Evolutionary conservation across 1,140 invertebrate genomes (phyloP).

Genomic region (Lasioglossum albipes): DNA sequence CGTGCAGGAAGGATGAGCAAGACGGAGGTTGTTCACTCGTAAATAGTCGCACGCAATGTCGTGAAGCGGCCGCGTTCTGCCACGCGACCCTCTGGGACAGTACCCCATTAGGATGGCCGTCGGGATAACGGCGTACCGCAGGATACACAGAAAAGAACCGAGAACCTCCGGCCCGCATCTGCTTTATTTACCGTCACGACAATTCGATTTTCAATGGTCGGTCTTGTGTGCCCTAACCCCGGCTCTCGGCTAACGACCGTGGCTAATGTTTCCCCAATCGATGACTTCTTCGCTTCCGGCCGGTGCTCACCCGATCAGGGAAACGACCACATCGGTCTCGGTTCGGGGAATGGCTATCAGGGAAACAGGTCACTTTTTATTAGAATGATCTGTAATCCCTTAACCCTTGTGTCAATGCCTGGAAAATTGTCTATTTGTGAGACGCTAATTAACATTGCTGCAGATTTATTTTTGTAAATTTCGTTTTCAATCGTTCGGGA

Average conservation of each 20-base stretch:
- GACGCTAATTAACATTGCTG: too few species aligned
- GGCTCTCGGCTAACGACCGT: slow-evolving; percentile 44
- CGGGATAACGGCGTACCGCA: slow-evolving; percentile 50
- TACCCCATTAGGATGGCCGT: slow-evolving; percentile 52
- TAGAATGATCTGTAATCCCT: too few species aligned
- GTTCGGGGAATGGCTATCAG: too few species aligned
- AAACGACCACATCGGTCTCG: not conserved
- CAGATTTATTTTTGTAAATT: too few species aligned
- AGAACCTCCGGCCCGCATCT: slow-evolving; percentile 6
- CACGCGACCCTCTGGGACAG: slow-evolving; percentile 56
- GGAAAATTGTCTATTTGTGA: too few species aligned
- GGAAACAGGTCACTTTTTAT: too few species aligned
- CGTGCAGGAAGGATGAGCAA: slow-evolving; percentile 49
- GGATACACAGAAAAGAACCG: slow-evolving; percentile 17
- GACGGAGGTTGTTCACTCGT: slow-evolving; percentile 40
- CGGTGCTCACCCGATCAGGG: not conserved
- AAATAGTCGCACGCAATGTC: slow-evolving; percentile 61
- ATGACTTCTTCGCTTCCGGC: slow-evolving; percentile 26
- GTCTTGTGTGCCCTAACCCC: not conserved
- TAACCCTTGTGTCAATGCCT: too few species aligned
- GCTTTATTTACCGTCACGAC: slow-evolving; percentile 32
- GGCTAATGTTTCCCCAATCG: slow-evolving; percentile 51
- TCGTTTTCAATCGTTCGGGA: too few species aligned
- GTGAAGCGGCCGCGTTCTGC: slow-evolving; percentile 38
- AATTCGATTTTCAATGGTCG: slow-evolving; percentile 55